Evolutionary conservation across 2,888 invertebrate genomes (phyloP).

Genomic region (Andricus curvator): DNA sequence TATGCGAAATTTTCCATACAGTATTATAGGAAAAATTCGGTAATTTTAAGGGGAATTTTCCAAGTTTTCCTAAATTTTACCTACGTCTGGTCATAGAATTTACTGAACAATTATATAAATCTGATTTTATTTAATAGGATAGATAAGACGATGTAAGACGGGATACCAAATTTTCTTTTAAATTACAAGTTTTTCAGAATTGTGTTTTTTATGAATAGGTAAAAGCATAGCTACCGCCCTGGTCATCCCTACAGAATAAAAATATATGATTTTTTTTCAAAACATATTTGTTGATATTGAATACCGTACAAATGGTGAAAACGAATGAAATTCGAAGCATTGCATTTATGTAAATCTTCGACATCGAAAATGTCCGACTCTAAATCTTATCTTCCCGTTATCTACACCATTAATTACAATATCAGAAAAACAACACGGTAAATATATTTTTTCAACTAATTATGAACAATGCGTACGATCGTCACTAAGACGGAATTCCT

Average conservation of each 20-base stretch:
- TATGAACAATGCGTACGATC: not conserved
- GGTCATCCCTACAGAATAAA: not conserved
- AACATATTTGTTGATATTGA: not conserved
- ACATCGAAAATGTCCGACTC: not conserved
- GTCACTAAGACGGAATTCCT: not conserved
- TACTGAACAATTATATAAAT: too few relatives aligned
- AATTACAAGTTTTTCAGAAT: too few relatives aligned
- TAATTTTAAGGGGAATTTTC: too few relatives aligned
- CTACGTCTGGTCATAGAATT: too few relatives aligned
- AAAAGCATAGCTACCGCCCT: too few relatives aligned
- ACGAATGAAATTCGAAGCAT: not conserved
- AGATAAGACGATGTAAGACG: too few relatives aligned
- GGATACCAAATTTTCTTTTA: too few relatives aligned
- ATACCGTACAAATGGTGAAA: not conserved
- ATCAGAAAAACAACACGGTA: not conserved
- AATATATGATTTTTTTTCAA: not conserved
- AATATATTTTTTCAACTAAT: slow-evolving; percentile 9
- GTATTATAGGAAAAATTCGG: too few relatives aligned
- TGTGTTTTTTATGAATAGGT: too few relatives aligned
- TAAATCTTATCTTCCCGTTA: not conserved
- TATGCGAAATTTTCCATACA: too few relatives aligned
- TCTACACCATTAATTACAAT: slow-evolving; percentile 1
- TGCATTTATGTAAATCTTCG: not conserved
- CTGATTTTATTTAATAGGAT: too few relatives aligned
- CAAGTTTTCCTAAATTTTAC: not conserved